phyloP scores from a whole-genome alignment of 2,888 invertebrate species.

The Gasteruption jaculator region DNA sequence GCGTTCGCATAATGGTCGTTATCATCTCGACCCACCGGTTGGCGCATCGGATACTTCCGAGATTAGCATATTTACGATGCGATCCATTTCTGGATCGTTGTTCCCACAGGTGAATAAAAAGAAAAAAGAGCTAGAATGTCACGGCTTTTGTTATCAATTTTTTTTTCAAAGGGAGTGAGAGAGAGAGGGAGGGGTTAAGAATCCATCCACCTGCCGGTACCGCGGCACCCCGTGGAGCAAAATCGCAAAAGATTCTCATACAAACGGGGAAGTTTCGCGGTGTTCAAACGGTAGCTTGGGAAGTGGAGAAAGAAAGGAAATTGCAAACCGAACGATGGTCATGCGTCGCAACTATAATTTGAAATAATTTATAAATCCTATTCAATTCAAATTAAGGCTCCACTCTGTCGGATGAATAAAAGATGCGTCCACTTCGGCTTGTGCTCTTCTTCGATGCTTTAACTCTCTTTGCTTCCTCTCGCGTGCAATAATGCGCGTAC shows the following conservation, averaged over 20 bases:
- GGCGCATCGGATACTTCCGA: constrained; percentile 39
- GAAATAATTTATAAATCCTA: constrained; percentile 53
- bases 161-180: constrained; percentile 3
- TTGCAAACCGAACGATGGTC: too few relatives aligned
- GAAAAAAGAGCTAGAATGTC: neutral
- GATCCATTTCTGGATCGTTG: constrained; percentile 5
- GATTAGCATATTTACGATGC: constrained; percentile 48
- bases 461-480: constrained; percentile 7
- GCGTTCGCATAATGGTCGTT: constrained; percentile 46
- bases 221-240: constrained; percentile 26
- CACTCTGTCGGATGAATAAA: constrained; percentile 53
- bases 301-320: too few relatives aligned
- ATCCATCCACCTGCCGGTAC: too few relatives aligned
- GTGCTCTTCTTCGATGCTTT: neutral
- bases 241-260: too few relatives aligned
- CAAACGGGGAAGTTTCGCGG: too few relatives aligned
- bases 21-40: constrained; percentile 41
- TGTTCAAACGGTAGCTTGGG: too few relatives aligned
- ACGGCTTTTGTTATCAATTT: too few relatives aligned
- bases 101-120: constrained; percentile 1
- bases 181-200: constrained; percentile 9
- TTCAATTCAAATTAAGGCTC: constrained; percentile 53
- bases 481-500: constrained; percentile 5
- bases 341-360: constrained; percentile 50
- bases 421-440: constrained; percentile 39